phyloP scores from a whole-genome alignment of 2,113 vertebrate genomes.

The Grammomys surdaster region DNA sequence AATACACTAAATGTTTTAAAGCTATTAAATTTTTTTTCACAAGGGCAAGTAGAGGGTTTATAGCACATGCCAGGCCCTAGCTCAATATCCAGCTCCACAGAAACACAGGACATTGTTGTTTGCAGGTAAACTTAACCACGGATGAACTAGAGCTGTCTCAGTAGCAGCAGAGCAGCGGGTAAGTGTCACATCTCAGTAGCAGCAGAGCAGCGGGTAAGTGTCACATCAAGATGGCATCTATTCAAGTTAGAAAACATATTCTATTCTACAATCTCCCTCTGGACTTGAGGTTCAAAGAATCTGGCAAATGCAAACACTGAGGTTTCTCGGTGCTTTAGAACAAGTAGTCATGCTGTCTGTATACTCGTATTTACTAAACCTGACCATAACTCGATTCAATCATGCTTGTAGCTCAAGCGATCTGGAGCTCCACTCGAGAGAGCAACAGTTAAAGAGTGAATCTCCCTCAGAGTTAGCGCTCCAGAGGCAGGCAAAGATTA shows the following conservation, averaged over 20 bases:
- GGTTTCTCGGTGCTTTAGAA: slow-evolving; percentile 33
- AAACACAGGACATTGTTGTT: neutral
- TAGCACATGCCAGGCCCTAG: neutral
- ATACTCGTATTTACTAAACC: neutral
- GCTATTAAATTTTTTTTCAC: too few species aligned
- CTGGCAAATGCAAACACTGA: slow-evolving; percentile 49
- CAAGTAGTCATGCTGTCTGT: slow-evolving; percentile 40
- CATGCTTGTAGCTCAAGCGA: neutral
- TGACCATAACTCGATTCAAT: neutral
- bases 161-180: neutral
- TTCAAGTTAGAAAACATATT: neutral
- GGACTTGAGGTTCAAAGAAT: slow-evolving; percentile 26
- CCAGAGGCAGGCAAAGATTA: neutral
- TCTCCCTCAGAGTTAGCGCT: neutral
- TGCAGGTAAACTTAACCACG: neutral
- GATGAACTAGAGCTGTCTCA: neutral
- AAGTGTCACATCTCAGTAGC: neutral
- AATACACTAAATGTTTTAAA: neutral
- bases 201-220: neutral
- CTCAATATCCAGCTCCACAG: too few species aligned
- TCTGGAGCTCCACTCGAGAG: neutral
- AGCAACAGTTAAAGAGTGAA: neutral
- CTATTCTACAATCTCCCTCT: slow-evolving; percentile 3
- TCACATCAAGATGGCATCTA: neutral
- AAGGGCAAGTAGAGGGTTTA: neutral